A percentile compares a stretch with the other conserved stretches of the same genome.
These are phyloP conservation scores for Toxostoma redivivum DNA, from an alignment of 2,113 vertebrate genomes.

Conservation along the genomic window DNA sequence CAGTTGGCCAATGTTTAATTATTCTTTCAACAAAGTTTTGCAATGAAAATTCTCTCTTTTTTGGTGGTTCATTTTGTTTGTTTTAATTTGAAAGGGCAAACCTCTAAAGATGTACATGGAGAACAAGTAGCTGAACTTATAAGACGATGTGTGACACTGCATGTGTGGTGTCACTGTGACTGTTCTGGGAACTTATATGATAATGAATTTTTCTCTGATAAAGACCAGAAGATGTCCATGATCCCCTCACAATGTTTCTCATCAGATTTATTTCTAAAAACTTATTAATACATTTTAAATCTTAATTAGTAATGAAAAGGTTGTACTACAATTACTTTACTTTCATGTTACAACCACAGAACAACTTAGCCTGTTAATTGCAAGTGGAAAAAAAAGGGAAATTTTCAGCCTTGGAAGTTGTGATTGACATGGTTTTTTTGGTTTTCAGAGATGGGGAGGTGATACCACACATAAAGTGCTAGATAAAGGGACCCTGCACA, in stretches of 20 bases:
- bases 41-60: neutral
- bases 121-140: neutral
- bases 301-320: constrained; percentile 2
- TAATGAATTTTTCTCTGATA: neutral
- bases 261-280: neutral
- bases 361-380: neutral
- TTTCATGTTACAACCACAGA: neutral
- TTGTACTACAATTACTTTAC: neutral
- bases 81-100: constrained; percentile 10
- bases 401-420: neutral
- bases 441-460: neutral
- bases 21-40: neutral
- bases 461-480: neutral
- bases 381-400: neutral
- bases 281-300: neutral
- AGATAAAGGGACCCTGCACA: neutral
- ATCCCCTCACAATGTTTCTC: neutral
- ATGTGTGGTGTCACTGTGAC: neutral
- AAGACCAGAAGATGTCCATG: neutral
- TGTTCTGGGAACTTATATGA: neutral
- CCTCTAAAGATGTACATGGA: neutral
- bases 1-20: constrained; percentile 31
- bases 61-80: neutral
- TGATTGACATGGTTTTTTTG: neutral
- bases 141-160: neutral